Evolutionary conservation across 2,888 invertebrate genomes (phyloP), one percentile per base, ranked within the genome.

Genomic region (Oxystoma pomonae): DNA sequence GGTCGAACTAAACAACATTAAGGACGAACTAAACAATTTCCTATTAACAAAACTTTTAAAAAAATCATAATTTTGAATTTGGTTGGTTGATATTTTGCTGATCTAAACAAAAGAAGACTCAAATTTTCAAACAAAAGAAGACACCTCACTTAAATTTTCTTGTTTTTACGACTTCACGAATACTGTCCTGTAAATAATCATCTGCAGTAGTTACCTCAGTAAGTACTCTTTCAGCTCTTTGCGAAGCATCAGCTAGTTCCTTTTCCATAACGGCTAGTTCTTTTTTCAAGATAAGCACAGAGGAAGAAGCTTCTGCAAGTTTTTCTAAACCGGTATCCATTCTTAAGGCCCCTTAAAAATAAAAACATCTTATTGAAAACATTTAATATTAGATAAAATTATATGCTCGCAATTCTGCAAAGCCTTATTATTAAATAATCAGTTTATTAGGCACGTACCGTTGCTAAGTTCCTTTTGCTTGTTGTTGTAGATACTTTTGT

Each of bases 251-350:
- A 0, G 92, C 95, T 67, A 98, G 82, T 76, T 98, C 96, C 76
- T 91, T 90, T 78, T 98, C 98, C 93, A 97, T 98, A 0, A 91
- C 90, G 1, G 93, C 96, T 63, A 98, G 84, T 74, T 97, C 95
- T 78, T 91, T 90, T 65, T 96, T 96, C 60, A 98, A 82, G 59
- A 94, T 86, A 80, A 95, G 92, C 1, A 98, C 97, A 0, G 96
- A 94, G 74, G 91, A 90, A 0, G 96, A 95, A 1, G 98, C 98
- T 82, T 98, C 98, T 62, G 96, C 91, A 58, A 98, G 83, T 81
- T 98, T 98, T 75, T 96, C 92, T 69, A 98, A 82, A 60, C 97
- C 98, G 1, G 94, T 95, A 76, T 97, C 96, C 96, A 98, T 97
- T 77, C 97, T 85, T 68, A 89, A 83, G 12, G 96, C 96, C 49